These are phyloP conservation scores for Diplodus sargus DNA, from an alignment of 2,797 vertebrate species.

Conservation along the genomic window DNA sequence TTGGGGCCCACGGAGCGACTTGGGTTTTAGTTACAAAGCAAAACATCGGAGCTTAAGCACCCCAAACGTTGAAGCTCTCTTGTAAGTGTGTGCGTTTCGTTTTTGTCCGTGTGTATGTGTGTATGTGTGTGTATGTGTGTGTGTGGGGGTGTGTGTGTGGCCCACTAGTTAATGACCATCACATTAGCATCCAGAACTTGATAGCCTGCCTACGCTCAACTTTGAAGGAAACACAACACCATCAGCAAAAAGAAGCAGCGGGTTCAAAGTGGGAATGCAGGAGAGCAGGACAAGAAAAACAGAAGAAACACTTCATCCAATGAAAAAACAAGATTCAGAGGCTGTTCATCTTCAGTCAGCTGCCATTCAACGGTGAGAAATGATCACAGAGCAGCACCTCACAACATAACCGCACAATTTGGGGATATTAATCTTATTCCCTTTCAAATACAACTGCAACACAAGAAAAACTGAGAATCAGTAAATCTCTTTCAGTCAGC, in stretches of 20 bases:
- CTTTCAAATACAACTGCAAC: slow-evolving; percentile 8
- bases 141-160: slow-evolving; percentile 69
- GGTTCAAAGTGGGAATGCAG: slow-evolving; percentile 51
- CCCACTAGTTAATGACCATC: slow-evolving; percentile 67
- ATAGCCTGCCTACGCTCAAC: slow-evolving; percentile 56
- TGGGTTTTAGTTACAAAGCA: slow-evolving; percentile 82
- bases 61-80: slow-evolving; percentile 57
- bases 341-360: slow-evolving; percentile 29
- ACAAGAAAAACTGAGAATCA: slow-evolving; percentile 1
- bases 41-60: slow-evolving; percentile 70
- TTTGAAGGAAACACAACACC: slow-evolving; percentile 56
- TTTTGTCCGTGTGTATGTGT: slow-evolving; percentile 30
- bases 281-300: slow-evolving; percentile 59
- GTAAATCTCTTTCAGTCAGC: slow-evolving; percentile 37
- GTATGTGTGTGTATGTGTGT: slow-evolving; percentile 58
- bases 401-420: slow-evolving; percentile 7
- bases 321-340: slow-evolving; percentile 44
- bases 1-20: slow-evolving; percentile 74
- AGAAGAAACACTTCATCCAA: slow-evolving; percentile 43
- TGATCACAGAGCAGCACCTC: slow-evolving; percentile 15
- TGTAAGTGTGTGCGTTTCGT: slow-evolving; percentile 42
- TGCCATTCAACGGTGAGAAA: slow-evolving; percentile 23
- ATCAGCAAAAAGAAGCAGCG: slow-evolving; percentile 39
- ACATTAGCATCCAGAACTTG: slow-evolving; percentile 71
- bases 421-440: slow-evolving; percentile 1